Evolutionary conservation across 2,888 invertebrate species (phyloP), one percentile per base, ranked within the genome.

Genomic region (Scaptomyza polygonia): DNA sequence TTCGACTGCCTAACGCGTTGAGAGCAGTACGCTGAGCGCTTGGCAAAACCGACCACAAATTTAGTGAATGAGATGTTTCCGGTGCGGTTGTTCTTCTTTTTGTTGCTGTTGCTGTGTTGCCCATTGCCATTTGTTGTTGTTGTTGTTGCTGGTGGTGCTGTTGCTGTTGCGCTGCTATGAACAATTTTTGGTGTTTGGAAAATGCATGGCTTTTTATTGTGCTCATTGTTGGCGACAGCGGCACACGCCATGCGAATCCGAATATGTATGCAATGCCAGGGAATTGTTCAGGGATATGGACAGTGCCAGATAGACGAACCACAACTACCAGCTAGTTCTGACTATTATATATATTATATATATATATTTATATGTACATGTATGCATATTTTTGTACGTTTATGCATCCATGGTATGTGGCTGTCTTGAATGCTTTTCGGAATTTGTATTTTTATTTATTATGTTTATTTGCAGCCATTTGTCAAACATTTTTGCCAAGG

Each of bases 61-160:
- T 87, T 84, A 86, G 89, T 88, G 89, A 88, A 87, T 87, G 89
- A 87, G 89, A 86, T 88, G 87, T 86, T 87, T 88, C 87, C 89
- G 89, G 76, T 88, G 88, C 82, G 85, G 88, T 88, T 82, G 88
- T 85, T 75, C 69, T 72, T 77, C 72, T 67, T 55, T 65, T 67
- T 52, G 48, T 51, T 62, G 48, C 49, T 64, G 40, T 32, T 34
- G 11, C 11, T 62, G 61, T 54, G 53, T 34, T 61, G 61, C 30
- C 29, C 30, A 45, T 53, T 53, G 61, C 32, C 27, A 34, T 21
- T 61, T 64, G 44, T 36, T 59, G 72, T 43, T 49, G 44, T 30
- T 57, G 68, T 43, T 52, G 3, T 5, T 25, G 47, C 48, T 52
- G 3, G 5, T 25, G 47, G 48, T 53, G 52, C 25, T 53, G 47